Percentiles rank a stretch among this genome's conserved stretches.
phyloP scores from a whole-genome alignment of 2,888 invertebrate species.

The Polydesmus complanatus region DNA sequence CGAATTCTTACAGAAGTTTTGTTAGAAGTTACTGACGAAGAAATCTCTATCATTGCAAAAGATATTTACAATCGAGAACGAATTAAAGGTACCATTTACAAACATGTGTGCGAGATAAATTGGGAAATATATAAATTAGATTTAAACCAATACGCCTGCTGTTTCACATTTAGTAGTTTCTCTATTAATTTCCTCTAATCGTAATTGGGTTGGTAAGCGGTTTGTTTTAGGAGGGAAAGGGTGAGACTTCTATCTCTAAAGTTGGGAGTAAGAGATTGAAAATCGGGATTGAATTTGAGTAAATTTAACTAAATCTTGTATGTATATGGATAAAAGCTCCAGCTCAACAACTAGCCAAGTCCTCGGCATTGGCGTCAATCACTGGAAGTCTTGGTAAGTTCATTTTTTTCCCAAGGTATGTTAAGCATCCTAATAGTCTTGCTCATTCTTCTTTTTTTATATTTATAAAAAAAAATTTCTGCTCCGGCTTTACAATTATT shows the following conservation, averaged over 20 bases:
- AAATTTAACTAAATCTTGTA: constrained; percentile 23
- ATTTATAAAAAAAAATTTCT: neutral
- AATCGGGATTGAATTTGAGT: no score
- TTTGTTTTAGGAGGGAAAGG: neutral
- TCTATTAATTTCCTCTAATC: no score
- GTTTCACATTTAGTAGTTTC: constrained; percentile 1
- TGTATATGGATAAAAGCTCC: constrained; percentile 40
- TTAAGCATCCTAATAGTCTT: constrained; percentile 8
- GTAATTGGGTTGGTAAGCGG: no score
- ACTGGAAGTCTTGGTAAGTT: constrained; percentile 83
- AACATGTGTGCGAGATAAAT: neutral
- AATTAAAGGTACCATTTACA: constrained; percentile 16
- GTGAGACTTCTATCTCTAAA: neutral
- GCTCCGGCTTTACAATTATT: neutral
- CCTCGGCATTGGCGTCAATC: constrained; percentile 77
- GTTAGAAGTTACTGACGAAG: constrained; percentile 81
- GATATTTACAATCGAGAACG: constrained; percentile 64
- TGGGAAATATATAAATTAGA: constrained; percentile 5
- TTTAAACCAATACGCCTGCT: neutral
- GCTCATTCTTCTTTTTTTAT: neutral
- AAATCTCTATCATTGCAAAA: constrained; percentile 67
- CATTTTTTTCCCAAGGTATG: neutral
- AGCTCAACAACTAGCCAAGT: constrained; percentile 53
- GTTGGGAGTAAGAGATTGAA: neutral
- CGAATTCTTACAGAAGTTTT: constrained; percentile 83